Conservation (phyloP, 2,888 invertebrate genomes). For the Choreutis nemorana region DNA sequence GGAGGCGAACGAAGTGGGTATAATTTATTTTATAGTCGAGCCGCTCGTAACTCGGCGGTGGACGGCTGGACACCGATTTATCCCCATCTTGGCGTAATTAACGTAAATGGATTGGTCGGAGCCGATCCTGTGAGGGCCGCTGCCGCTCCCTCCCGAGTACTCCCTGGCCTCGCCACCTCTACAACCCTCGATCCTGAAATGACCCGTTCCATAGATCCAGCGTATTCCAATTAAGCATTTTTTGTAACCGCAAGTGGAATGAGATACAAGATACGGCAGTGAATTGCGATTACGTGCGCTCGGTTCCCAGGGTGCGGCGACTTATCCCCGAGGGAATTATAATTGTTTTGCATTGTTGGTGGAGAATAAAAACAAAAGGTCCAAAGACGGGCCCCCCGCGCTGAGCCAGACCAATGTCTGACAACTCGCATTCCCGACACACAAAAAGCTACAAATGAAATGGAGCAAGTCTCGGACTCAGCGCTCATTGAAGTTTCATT, state of each 20-base stretch:
- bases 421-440: conserved; percentile 54
- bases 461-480: conserved; percentile 9
- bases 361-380: conserved; percentile 62
- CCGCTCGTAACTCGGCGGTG: conserved; percentile 64
- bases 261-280: conserved; percentile 39
- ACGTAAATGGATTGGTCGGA: conserved; percentile 63
- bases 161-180: conserved; percentile 18
- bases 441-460: conserved; percentile 58
- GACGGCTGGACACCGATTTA: conserved; percentile 65
- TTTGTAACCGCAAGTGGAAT: conserved; percentile 45
- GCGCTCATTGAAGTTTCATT: not conserved
- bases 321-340: conserved; percentile 59
- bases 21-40: conserved; percentile 66
- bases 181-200: conserved; percentile 24
- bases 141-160: conserved; percentile 18
- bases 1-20: conserved; percentile 64
- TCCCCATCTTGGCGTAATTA: conserved; percentile 63
- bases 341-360: conserved; percentile 67
- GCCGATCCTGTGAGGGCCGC: conserved; percentile 33
- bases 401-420: conserved; percentile 60
- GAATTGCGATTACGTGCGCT: conserved; percentile 43
- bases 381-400: conserved; percentile 48
- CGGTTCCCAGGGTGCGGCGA: conserved; percentile 42
- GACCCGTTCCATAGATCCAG: conserved; percentile 14
- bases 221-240: conserved; percentile 44